Base-by-base conservation (phyloP, 2,888 invertebrate genomes). In the Branchellion lobata region DNA sequence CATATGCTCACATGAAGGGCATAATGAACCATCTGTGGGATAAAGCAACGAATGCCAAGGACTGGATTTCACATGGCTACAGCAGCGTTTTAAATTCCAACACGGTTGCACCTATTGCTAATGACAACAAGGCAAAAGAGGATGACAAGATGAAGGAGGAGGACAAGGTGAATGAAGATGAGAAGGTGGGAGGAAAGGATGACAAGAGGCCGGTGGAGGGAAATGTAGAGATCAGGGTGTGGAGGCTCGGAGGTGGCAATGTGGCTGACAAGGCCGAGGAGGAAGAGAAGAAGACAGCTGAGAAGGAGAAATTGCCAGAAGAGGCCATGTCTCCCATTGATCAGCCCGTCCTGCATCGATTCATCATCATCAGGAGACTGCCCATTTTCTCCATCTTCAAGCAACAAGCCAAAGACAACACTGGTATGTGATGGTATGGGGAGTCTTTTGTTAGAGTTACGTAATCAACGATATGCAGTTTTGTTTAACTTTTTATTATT, bases 281-380 rank as follows among this genome's bases (percentile, higher is more conserved):
- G 34, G 36, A 33, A 1, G 34, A 57, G 33, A 65, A 77, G 34
- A 18, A 27, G n/a, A 53, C 47, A 3, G 33, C 31, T 24, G 61
- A 57, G 61, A 40, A 40, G 40, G 14, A 8, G 40, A 40, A 51
- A 27, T 14, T 27, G 29, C 75, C 3, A 65, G n/a, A 65, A 65
- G 65, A 65, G 8, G 65, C 29, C n/a, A 65, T 5, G 65, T 21
- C 29, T 5, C n/a, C 40, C 40, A 14, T 8, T 40, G 40, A 31
- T 2, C 31, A 57, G 31, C 61, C 77, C 2, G 34, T 65, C 65
- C n/a, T 57, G 31, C 77, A 77, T 24, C 53, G 77, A 5, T 61
- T 77, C 24, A 61, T 77, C 29, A 77, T 77, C 57, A 77, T 77
- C 31, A 77, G 61, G 36, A 57, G 61, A 3, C 27, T 77, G 3